These are phyloP conservation scores for Rhynchomys soricoides DNA, from an alignment of 2,113 vertebrate species.

Conservation along the genomic window DNA sequence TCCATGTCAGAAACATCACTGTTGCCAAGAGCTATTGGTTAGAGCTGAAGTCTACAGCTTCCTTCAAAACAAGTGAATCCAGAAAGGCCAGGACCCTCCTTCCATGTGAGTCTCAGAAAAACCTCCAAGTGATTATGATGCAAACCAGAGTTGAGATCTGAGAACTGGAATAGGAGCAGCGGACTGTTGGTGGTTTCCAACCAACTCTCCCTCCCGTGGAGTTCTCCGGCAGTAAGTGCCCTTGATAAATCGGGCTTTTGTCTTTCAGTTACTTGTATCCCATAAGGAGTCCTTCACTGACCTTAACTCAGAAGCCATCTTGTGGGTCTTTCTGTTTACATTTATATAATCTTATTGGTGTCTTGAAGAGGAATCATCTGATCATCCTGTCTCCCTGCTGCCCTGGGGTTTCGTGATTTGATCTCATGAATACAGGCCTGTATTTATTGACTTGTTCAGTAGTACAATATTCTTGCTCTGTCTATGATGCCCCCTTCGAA, in stretches of 20 bases:
- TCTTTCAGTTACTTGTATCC: rapidly evolving
- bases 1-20: not conserved
- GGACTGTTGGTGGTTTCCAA: too few relatives aligned
- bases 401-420: not conserved
- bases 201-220: not conserved
- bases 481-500: not conserved
- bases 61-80: not conserved
- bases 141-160: not conserved
- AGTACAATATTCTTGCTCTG: not conserved
- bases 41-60: not conserved
- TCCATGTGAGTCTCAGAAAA: not conserved
- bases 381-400: not conserved
- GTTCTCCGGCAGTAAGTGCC: not conserved
- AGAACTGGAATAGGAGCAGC: not conserved
- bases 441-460: not conserved
- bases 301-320: not conserved
- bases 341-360: not conserved
- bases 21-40: not conserved
- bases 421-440: not conserved
- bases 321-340: not conserved
- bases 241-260: not conserved
- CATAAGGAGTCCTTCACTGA: not conserved
- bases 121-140: not conserved
- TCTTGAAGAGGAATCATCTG: not conserved
- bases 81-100: not conserved